Base-by-base conservation (phyloP, 2,888 invertebrate species). In the Leptinotarsa rubiginosa region DNA sequence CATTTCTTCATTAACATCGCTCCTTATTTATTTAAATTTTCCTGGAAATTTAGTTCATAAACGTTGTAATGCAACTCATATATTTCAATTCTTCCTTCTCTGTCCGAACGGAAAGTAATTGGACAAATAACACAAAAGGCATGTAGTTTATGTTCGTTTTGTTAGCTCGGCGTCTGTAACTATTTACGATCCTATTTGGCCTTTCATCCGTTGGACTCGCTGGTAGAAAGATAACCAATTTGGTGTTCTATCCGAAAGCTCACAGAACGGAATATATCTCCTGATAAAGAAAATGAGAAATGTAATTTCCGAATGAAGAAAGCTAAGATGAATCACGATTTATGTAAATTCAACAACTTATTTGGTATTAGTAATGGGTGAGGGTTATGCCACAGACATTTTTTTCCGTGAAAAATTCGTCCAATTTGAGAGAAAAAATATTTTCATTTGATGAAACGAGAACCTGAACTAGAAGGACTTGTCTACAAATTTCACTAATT, bases 111-210 rank as follows among this genome's bases (percentile, higher is more conserved):
- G 15, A 4, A 56, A 56, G 56, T 56, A 56, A 56, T 56, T 56
- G 56, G 56, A 56, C 56, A 56, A 22, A 25, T 22, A 56, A 22
- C 22, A 3, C 13, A 22, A 56, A 22, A 56, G 20, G 20, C 56
- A 12, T 16, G 18, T n/a, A 56, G 13, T 18, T 62, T 62, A 31
- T 31, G 16, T 15, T 10, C 31, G 22, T 31, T 62, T 15, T 31
- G 62, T 62, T 62, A n/a, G n/a, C 41, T 25, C 2, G 15, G 20
- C 41, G 62, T 41, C 31, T 62, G 20, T 22, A 25, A 56, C 18
- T 56, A 62, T 62, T 62, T 62, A 62, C 62, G 62, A 41, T 62
- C 56, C 3, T 62, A 31, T 62, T 62, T 62, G 62, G 41, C 41
- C 31, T 16, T 56, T 56, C 31, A 62, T 62, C 13, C 25, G 16